phyloP scores from a whole-genome alignment of 2,888 invertebrate species.

The Epirrita christyi region DNA sequence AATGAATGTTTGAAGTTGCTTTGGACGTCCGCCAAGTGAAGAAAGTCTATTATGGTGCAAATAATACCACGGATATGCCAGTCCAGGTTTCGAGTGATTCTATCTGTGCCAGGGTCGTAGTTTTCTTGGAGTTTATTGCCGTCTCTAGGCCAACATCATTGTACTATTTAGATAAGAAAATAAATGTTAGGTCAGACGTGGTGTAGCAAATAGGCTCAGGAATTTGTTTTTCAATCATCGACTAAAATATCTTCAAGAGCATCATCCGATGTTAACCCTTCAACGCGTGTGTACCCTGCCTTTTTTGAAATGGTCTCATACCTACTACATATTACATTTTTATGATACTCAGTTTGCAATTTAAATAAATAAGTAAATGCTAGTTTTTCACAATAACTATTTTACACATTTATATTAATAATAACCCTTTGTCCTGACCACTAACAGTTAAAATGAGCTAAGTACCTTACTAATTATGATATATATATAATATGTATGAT shows the following conservation, averaged over 20 bases:
- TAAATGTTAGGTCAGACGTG: slow-evolving; percentile 49
- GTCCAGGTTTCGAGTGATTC: slow-evolving; percentile 48
- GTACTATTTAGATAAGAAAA: slow-evolving; percentile 57
- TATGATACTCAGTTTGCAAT: no score
- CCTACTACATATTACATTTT: neutral
- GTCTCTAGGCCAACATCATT: slow-evolving; percentile 58
- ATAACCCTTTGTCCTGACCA: no score
- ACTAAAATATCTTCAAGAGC: slow-evolving; percentile 8
- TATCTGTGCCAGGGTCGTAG: slow-evolving; percentile 69
- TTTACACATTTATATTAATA: no score
- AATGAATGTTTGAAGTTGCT: slow-evolving; percentile 56
- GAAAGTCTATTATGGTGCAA: slow-evolving; percentile 62
- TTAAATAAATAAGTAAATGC: no score
- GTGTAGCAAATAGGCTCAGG: slow-evolving; percentile 41
- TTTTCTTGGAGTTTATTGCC: slow-evolving; percentile 61
- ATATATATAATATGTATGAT: no score
- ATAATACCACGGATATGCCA: slow-evolving; percentile 51
- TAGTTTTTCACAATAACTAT: no score
- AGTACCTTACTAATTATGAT: no score
- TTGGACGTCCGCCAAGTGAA: slow-evolving; percentile 66
- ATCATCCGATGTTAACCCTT: slow-evolving; percentile 2
- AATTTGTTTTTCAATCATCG: slow-evolving; percentile 30
- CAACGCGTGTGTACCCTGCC: neutral
- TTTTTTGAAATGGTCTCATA: neutral
- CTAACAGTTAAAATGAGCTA: no score